Evolutionary conservation across 2,888 invertebrate species (phyloP).

Genomic region (Ichneumoninae sp.): DNA sequence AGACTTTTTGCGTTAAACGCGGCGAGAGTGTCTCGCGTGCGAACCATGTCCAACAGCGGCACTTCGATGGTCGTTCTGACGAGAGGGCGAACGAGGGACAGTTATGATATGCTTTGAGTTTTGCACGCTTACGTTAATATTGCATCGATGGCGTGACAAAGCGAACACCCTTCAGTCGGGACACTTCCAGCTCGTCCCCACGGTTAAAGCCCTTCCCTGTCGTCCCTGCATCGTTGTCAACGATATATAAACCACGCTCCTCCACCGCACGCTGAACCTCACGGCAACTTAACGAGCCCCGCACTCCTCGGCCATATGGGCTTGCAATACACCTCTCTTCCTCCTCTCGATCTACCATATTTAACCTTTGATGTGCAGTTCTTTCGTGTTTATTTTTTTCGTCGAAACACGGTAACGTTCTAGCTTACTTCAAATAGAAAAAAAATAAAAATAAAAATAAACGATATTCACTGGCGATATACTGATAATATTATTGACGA

Average conservation of each 20-base stretch:
- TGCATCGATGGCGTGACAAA: slow-evolving; percentile 79
- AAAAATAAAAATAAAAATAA: neutral
- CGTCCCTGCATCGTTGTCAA: slow-evolving; percentile 49
- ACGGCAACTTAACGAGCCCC: neutral
- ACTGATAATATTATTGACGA: no score
- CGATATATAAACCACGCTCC: slow-evolving; percentile 51
- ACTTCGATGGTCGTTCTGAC: slow-evolving; percentile 52
- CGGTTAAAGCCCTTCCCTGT: slow-evolving; percentile 18
- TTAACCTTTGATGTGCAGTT: neutral
- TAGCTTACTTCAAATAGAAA: neutral
- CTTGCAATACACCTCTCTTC: neutral
- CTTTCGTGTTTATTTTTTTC: neutral
- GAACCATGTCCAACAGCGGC: slow-evolving; percentile 10
- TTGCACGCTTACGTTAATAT: slow-evolving; percentile 78
- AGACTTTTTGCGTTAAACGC: slow-evolving; percentile 36
- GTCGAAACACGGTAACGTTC: neutral
- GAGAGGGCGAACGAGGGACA: slow-evolving; percentile 55
- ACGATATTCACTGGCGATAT: neutral
- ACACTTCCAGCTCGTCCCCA: slow-evolving; percentile 8
- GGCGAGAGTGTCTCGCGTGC: slow-evolving; percentile 31
- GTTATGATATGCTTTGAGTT: slow-evolving; percentile 76
- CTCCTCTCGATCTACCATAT: neutral
- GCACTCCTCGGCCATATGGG: neutral
- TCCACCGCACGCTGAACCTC: slow-evolving; percentile 4
- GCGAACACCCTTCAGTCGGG: slow-evolving; percentile 65